Base-by-base conservation (phyloP, 2,113 vertebrate species). In the Tauraco erythrolophus region DNA sequence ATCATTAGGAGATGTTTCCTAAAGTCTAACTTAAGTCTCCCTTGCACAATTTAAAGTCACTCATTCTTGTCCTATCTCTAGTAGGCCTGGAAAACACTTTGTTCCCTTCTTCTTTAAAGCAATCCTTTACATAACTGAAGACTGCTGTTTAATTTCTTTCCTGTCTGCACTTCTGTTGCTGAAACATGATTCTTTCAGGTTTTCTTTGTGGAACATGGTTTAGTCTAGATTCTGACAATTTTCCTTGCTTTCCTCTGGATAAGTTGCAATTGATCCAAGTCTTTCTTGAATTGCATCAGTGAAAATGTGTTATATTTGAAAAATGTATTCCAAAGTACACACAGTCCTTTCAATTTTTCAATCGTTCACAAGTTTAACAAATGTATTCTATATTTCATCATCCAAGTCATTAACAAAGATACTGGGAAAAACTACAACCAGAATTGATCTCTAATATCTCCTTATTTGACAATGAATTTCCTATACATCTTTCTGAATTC, bases 121-220 rank as follows among this genome's bases (percentile, higher is more conserved):
- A 89, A 84, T 75, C 16, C 60, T 94, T 96, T 87, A 76, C 61
- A 41, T 56, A 91, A 89, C 66, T 74, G 62, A 84, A 82, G 77
- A 84, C 11, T 39, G 30, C 17, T 85, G 39, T 80, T 92, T 82
- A 14, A 39, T 58, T 89, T 72, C 25, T 85, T 76, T 90, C 69
- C 53, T 77, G 9, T 37, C 69, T 87, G 33, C 57, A 71, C 24
- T 94, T 79, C 53, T 72, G 48, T 76, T 94, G 56, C 43, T 91
- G 35, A 84, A 93, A 93, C 65, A 87, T 13, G 60, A 56, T 64
- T 81, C 64, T 87, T 56, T 57, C 35, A 31, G 22, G 33, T 87
- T 64, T 95, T 79, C 45, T 61, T 84, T 45, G 57, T 61, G 53
- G 69, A 94, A 94, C 53, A 76, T 60, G 33, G 66, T 92, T 91